These are phyloP conservation scores for Leptoclinus maculatus DNA, from an alignment of 2,797 vertebrate species.

Conservation along the genomic window DNA sequence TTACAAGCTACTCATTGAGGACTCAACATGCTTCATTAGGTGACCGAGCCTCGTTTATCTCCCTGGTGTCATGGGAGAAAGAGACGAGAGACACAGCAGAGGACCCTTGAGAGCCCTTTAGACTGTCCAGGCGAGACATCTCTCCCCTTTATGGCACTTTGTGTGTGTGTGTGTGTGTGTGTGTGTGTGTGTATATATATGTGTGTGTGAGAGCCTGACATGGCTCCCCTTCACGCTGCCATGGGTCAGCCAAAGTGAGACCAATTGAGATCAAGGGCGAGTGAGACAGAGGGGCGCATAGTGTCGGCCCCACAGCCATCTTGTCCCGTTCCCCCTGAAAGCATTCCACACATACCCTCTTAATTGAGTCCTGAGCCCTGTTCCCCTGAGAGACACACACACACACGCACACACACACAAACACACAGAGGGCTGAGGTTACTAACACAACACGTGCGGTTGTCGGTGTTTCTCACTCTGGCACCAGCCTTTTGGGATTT, in stretches of 20 bases:
- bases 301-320: constrained; percentile 73
- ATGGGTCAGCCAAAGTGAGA: constrained; percentile 76
- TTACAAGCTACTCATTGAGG: constrained; percentile 55
- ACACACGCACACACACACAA: constrained; percentile 33
- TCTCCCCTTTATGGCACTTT: constrained; percentile 67
- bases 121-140: constrained; percentile 73
- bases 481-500: constrained; percentile 59
- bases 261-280: constrained; percentile 84
- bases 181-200: constrained; percentile 16
- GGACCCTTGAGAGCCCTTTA: constrained; percentile 70
- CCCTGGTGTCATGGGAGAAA: constrained; percentile 54
- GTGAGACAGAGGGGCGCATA: constrained; percentile 70
- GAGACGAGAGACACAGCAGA: constrained; percentile 46
- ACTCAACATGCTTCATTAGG: constrained; percentile 69
- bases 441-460: constrained; percentile 80
- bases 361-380: constrained; percentile 85
- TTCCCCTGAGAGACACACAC: constrained; percentile 64
- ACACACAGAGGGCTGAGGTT: constrained; percentile 73
- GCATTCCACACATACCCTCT: constrained; percentile 83
- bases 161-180: constrained; percentile 46
- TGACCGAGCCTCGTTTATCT: constrained; percentile 58
- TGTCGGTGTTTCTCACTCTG: constrained; percentile 69
- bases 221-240: constrained; percentile 77
- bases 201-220: constrained; percentile 57
- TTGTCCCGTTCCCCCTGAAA: constrained; percentile 81